These are phyloP conservation scores for Gymnodraco acuticeps DNA, from an alignment of 2,797 vertebrate species.

Conservation along the genomic window DNA sequence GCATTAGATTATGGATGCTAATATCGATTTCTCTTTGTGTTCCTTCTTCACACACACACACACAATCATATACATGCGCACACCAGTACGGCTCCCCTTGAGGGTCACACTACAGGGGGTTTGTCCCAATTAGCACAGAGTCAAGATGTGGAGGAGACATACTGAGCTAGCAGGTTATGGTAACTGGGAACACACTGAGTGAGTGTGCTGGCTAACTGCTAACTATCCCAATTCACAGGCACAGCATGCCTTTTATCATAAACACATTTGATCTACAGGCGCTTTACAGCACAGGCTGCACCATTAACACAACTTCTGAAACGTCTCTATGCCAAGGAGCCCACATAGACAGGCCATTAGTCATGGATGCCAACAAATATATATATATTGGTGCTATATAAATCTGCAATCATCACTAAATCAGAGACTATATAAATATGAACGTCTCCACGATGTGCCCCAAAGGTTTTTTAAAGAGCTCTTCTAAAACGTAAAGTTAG, in stretches of 20 bases:
- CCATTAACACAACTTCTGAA: conserved; percentile 51
- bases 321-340: conserved; percentile 41
- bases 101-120: conserved; percentile 68
- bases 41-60: conserved; percentile 7
- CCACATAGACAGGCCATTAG: conserved; percentile 42
- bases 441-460: too few relatives aligned
- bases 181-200: conserved; percentile 72
- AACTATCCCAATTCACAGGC: conserved; percentile 73
- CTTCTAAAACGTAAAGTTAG: too few relatives aligned
- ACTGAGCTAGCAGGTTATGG: conserved; percentile 70
- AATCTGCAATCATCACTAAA: not conserved
- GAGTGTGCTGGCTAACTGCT: conserved; percentile 71
- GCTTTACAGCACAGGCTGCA: conserved; percentile 52
- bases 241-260: conserved; percentile 61
- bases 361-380: conserved; percentile 1
- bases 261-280: conserved; percentile 54
- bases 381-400: not conserved
- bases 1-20: conserved; percentile 18
- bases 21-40: conserved; percentile 17
- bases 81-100: conserved; percentile 50
- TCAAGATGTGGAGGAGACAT: conserved; percentile 71
- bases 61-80: conserved; percentile 1
- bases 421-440: too few relatives aligned
- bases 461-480: too few relatives aligned
- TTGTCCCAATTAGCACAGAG: conserved; percentile 77